Conservation (phyloP, 2,797 vertebrate species). For the Rhinella marina region DNA sequence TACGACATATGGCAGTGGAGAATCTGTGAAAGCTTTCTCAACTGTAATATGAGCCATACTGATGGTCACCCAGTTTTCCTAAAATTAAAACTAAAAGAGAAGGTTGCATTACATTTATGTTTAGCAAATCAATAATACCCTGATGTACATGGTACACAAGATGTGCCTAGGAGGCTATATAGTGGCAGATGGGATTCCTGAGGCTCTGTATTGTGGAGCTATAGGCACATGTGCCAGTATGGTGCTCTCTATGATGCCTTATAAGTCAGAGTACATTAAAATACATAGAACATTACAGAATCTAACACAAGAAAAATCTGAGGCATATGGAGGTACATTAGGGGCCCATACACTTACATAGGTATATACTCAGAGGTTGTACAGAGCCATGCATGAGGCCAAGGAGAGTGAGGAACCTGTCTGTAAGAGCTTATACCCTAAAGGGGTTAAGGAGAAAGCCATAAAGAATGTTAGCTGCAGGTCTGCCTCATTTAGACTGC, state of each 20-base stretch:
- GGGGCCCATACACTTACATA: neutral
- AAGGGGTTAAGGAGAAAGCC: no score
- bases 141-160: neutral
- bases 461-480: neutral
- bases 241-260: neutral
- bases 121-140: no score
- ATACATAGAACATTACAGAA: neutral
- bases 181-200: neutral
- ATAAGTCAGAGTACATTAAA: neutral
- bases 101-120: no score
- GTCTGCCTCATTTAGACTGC: neutral
- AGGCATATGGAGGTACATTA: neutral
- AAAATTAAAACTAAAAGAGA: no score
- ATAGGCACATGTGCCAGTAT: neutral
- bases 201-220: neutral
- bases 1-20: no score
- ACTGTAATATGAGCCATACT: no score
- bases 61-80: no score
- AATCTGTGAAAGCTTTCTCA: no score
- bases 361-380: neutral
- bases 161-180: neutral
- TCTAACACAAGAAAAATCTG: neutral
- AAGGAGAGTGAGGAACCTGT: neutral
- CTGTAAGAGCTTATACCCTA: neutral
- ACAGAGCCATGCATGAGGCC: neutral